Base-by-base conservation (phyloP, 2,797 vertebrate species). In the Limnodromus scolopaceus region DNA sequence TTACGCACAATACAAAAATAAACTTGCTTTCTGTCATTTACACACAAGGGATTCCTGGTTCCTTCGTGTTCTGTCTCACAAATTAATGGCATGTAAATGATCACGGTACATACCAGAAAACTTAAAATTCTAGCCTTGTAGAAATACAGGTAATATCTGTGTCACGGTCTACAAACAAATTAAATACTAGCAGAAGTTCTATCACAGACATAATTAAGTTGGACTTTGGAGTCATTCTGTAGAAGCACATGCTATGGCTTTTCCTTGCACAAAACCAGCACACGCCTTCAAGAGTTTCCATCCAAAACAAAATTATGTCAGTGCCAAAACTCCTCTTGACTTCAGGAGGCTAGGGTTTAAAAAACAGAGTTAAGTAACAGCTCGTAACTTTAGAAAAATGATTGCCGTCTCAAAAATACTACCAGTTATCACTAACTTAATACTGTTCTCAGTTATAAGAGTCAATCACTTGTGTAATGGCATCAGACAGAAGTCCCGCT, bases 401-500 rank as follows among this genome's bases (percentile, higher is more conserved):
- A 81, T 6, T 53, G 16, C 34, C 32, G 18, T 66, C 30, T 90
- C n/a, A 72, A 64, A 76, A 89, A 24, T 25, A 64, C 49, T 54
- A 45, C 4, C 48, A 60, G 19, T 18, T 45, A 66, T 13, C 38
- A 32, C 2, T 6, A 58, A 55, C 32, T 51, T 23, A 45, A 39
- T 55, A 25, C 38, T 66, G 4, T 16, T 34, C 46, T 39, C 70
- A 46, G 38, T 65, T 46, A 13, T 4, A 61, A n/a, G 46, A 63
- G 39, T 28, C 60, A 41, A 38, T 38, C 1, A 2, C 28, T 60
- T 1, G 0, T 5, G 1, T 72, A 36, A 32, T 9, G 6, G 45
- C 54, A 27, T 1, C 11, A 27, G 45, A 41, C 28, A 30, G 11
- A 66, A 24, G 34, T 39, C 39, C 49, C 0, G 0, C 22, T 30